Base-by-base conservation (phyloP, 2,888 invertebrate genomes). In the Brenthis daphne region DNA sequence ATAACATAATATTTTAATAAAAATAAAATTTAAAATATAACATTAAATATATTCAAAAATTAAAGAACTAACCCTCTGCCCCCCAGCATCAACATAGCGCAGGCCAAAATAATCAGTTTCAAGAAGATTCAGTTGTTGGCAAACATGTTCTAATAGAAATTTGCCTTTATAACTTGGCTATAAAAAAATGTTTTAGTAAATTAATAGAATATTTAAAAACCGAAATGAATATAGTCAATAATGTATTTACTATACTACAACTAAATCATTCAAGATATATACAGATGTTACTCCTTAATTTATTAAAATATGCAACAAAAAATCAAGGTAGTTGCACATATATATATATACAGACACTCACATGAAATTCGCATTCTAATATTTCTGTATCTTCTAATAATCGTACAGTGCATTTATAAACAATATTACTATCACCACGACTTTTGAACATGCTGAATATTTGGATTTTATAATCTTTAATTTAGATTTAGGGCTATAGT, bases 31-130 rank as follows among this genome's bases (percentile, higher is more conserved):
- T 43, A 20, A 37, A 48, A 47, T 4, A 24, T 24, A n/a, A 20
- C 20, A 20, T 20, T 20, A 20, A 20, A 20, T 20, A 20, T 20
- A 60, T 24, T 60, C 8, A 29, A 60, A 1, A 48, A 33, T 37
- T 56, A 8, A n/a, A 50, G 24, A 24, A 83, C 94, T 94, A 93
- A 98, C 98, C 94, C 98, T 94, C 89, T 98, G 98, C 77, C 97
- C 97, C 79, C 95, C 95, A 70, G 95, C 94, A 88, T 98, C 98
- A 76, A 98, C 98, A 95, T 97, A 98, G 74, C 98, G 95, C 74
- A 98, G 94, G 13, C 98, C 98, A 88, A 99, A 98, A 89, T 98
- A 98, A 90, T 99, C 98, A 81, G 97, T 97, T 92, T 98, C 98
- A 73, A 96, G 94, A 75, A 99, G 95, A 90, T 97, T 97, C 79